Evolutionary conservation across 2,113 vertebrate species (phyloP), one percentile per base, ranked within the genome.

Genomic region (Xyliphius kryptos): DNA sequence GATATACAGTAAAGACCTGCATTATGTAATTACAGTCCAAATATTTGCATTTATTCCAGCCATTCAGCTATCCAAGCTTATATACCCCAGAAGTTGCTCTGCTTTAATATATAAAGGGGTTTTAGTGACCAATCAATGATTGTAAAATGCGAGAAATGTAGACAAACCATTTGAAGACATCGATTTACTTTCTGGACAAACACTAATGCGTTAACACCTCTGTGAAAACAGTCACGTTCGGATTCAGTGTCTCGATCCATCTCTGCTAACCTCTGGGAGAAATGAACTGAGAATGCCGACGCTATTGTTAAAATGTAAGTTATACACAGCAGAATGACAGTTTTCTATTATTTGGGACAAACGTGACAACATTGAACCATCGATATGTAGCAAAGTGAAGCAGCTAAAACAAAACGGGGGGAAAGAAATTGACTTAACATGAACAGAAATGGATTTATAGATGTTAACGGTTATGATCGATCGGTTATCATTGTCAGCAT

Each of bases 1-100:
- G 80, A 74, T 87, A 87, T 88, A 84, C 76, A 76, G 81, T 87
- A 72, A 85, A 82, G 78, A 75, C 74, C 84, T 80, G 77, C 70
- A 74, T 80, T 75, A 80, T 77, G 77, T 80, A 78, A 65, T 80
- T 74, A 75, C 84, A 81, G 76, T 82, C 70, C 74, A 81, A 77
- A 79, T 75, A 80, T 79, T 79, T 66, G 68, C 75, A 79, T 76
- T n/a, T n/a, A n/a, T n/a, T n/a, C n/a, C n/a, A n/a, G n/a, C 80
- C 61, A 70, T 77, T 81, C 53, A 58, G 74, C 71, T 83, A 82
- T 79, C 79, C 77, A 70, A 76, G 73, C 79, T 74, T 72, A 78
- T 66, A 36, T 79, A 51, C 66, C 78, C 71, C 46, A 61, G 74
- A 71, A 61, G 65, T 62, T 74, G 74, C 75, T 83, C 74, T 72